phyloP scores from a whole-genome alignment of 2,113 vertebrate genomes.

The Dendropsophus ebraccatus region DNA sequence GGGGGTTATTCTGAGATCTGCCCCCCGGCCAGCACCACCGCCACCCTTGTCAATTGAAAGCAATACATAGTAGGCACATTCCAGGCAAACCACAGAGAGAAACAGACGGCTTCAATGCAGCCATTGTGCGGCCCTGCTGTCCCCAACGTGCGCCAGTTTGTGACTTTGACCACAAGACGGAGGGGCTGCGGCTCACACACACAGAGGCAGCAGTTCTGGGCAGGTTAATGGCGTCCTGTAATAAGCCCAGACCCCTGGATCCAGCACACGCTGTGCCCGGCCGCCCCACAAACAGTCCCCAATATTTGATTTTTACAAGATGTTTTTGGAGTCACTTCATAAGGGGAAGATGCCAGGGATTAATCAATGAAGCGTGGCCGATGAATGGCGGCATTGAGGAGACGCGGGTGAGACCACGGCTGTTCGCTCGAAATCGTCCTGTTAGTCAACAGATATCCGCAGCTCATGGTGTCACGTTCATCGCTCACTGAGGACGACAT shows the following conservation, averaged over 20 bases:
- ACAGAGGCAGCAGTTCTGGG: constrained; percentile 15
- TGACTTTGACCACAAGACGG: constrained; percentile 30
- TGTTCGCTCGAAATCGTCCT: background rate
- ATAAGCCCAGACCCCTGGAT: constrained; percentile 21
- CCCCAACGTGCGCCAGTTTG: constrained; percentile 14
- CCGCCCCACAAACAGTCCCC: constrained; percentile 4
- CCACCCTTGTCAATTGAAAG: constrained; percentile 4
- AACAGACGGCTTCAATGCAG: background rate
- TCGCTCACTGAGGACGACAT: too few relatives aligned
- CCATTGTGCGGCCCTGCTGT: background rate
- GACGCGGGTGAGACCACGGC: background rate
- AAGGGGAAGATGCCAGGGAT: constrained; percentile 31
- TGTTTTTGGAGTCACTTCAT: background rate
- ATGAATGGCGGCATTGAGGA: constrained; percentile 26
- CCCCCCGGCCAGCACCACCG: background rate
- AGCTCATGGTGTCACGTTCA: background rate
- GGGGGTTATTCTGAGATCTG: constrained; percentile 34
- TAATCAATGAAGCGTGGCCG: constrained; percentile 20
- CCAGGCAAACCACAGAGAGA: background rate
- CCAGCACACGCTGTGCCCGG: background rate
- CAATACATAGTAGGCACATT: constrained; percentile 36
- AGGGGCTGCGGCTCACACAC: constrained; percentile 27
- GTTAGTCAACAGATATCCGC: constrained; percentile 7
- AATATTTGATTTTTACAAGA: constrained; percentile 36
- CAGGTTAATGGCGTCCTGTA: background rate